A percentile compares a stretch with the other conserved stretches of the same genome.
These are phyloP conservation scores for Chaetodon trifascialis DNA, from an alignment of 2,113 vertebrate genomes.

Conservation along the genomic window DNA sequence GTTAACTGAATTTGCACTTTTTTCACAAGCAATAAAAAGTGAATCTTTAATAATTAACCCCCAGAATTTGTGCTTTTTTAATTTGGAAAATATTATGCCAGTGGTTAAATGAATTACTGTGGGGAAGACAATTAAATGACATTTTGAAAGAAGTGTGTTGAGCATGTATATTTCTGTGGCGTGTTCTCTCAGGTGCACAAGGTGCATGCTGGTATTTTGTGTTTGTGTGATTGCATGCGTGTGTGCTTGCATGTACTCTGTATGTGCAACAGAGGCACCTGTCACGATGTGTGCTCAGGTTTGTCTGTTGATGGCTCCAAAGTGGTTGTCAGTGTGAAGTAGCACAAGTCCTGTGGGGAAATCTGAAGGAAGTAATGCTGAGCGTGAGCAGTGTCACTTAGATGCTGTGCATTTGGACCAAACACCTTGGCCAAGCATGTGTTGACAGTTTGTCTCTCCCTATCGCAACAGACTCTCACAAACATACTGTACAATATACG, in stretches of 20 bases:
- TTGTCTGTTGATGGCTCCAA: constrained; percentile 75
- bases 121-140: neutral
- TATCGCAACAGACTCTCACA: constrained; percentile 21
- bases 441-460: constrained; percentile 19
- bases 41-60: neutral
- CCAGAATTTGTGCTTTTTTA: neutral
- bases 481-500: neutral
- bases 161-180: neutral
- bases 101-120: neutral
- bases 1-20: neutral
- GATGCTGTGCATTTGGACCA: constrained; percentile 54
- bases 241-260: constrained; percentile 14
- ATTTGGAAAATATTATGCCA: neutral
- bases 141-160: neutral
- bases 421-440: constrained; percentile 47
- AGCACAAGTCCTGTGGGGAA: constrained; percentile 77
- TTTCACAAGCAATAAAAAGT: neutral
- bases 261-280: constrained; percentile 66
- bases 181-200: neutral
- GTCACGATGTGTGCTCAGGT: constrained; percentile 73
- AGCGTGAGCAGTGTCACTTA: constrained; percentile 66
- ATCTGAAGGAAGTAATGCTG: constrained; percentile 69
- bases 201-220: constrained; percentile 1
- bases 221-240: neutral
- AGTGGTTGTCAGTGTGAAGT: constrained; percentile 82